A percentile compares a stretch with the other conserved stretches of the same genome.
Evolutionary conservation across 2,797 vertebrate species (phyloP).

Genomic region (Enteromius trimaculatus): DNA sequence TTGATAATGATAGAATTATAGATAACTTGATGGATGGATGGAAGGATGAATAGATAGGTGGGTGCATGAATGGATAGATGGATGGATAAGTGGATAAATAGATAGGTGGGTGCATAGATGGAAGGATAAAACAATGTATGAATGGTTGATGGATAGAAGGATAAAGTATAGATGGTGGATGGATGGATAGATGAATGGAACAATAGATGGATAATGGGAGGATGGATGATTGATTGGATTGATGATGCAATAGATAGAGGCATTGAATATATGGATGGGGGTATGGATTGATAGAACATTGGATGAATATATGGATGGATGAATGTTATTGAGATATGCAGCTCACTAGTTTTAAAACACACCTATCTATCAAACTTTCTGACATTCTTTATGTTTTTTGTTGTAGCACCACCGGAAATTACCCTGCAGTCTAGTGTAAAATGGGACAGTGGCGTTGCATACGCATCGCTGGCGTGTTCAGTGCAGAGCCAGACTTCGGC

Average conservation of each 20-base stretch:
- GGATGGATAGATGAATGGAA: background rate
- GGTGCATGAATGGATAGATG: background rate
- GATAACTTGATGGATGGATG: background rate
- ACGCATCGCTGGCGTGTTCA: slow-evolving; percentile 66
- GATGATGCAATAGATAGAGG: background rate
- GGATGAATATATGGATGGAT: background rate
- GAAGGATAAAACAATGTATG: background rate
- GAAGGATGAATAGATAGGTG: background rate
- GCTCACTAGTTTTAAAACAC: background rate
- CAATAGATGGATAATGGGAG: background rate
- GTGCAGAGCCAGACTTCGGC: slow-evolving; percentile 64
- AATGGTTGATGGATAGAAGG: background rate
- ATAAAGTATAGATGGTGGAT: background rate
- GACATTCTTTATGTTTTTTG: slow-evolving; percentile 17
- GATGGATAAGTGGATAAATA: background rate
- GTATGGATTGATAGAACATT: background rate
- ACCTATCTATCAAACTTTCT: background rate
- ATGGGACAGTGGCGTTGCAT: slow-evolving; percentile 63
- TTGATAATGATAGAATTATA: background rate
- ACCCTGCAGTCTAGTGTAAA: slow-evolving; percentile 61
- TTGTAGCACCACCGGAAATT: slow-evolving; percentile 68
- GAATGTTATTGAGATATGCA: background rate
- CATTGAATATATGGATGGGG: background rate
- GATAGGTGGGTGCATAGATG: background rate
- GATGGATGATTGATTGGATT: background rate